Evolutionary conservation across 2,113 vertebrate genomes (phyloP).

Genomic region (Pogonocichla stellata): DNA sequence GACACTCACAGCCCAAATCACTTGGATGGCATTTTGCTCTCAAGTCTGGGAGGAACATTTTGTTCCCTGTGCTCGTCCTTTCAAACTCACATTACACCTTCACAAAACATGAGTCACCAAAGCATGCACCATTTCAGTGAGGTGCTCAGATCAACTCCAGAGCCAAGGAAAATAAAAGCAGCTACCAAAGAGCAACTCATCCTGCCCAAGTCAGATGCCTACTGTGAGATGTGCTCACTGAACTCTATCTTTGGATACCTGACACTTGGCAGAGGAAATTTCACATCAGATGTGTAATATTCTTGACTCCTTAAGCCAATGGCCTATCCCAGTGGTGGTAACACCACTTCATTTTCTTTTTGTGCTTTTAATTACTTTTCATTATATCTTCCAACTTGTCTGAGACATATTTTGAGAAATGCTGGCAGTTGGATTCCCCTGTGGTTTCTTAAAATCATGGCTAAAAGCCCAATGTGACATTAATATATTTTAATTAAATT

Average conservation of each 20-base stretch:
- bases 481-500: slow-evolving; percentile 32
- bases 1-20: not conserved
- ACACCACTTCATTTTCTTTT: not conserved
- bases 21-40: not conserved
- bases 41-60: not conserved
- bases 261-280: not conserved
- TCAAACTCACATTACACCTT: not conserved
- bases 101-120: not conserved
- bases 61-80: not conserved
- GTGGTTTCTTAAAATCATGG: not conserved
- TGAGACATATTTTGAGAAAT: not conserved
- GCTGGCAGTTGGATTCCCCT: not conserved
- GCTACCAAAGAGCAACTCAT: not conserved
- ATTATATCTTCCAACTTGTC: not conserved
- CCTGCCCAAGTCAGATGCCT: not conserved
- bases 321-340: not conserved
- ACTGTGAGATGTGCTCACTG: not conserved
- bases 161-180: not conserved
- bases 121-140: not conserved
- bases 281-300: not conserved
- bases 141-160: not conserved
- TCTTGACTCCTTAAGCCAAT: not conserved
- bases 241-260: not conserved
- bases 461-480: not conserved
- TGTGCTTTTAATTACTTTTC: not conserved